Conservation (phyloP, 2,888 invertebrate species). For the Lasioglossum malachurum region DNA sequence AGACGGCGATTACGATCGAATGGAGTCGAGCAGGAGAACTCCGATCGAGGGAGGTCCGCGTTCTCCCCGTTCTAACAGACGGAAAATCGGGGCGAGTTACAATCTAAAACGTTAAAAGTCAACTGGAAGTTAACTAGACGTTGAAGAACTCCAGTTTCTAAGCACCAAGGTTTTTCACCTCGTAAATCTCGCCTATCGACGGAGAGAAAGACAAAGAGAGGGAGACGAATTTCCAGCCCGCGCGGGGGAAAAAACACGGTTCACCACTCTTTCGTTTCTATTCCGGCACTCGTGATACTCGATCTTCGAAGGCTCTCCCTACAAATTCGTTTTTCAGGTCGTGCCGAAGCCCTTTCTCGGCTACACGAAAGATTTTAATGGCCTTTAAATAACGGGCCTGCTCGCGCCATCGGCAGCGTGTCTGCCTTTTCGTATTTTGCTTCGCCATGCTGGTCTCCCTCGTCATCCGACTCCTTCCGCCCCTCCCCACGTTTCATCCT, state of each 20-base stretch:
- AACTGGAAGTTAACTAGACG: slow-evolving; percentile 65
- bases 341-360: slow-evolving; percentile 7
- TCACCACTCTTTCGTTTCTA: slow-evolving; percentile 63
- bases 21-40: slow-evolving; percentile 50
- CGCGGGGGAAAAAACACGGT: slow-evolving; percentile 56
- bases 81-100: slow-evolving; percentile 27
- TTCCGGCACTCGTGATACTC: slow-evolving; percentile 41
- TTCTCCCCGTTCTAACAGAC: slow-evolving; percentile 23
- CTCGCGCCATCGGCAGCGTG: slow-evolving; percentile 54
- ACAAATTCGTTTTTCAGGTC: slow-evolving; percentile 66
- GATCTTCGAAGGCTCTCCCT: slow-evolving; percentile 40
- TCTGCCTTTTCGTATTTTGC: slow-evolving; percentile 42
- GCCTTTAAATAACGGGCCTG: slow-evolving; percentile 63
- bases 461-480: not conserved
- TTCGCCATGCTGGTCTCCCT: slow-evolving; percentile 1
- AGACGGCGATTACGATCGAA: slow-evolving; percentile 47
- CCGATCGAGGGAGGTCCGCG: slow-evolving; percentile 56
- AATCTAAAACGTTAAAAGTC: slow-evolving; percentile 45
- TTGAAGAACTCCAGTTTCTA: slow-evolving; percentile 55
- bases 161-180: slow-evolving; percentile 49
- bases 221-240: slow-evolving; percentile 32
- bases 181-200: slow-evolving; percentile 58
- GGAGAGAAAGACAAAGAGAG: not conserved
- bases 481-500: not conserved
- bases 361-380: slow-evolving; percentile 60